Percentiles rank a stretch among this genome's conserved stretches.
phyloP scores from a whole-genome alignment of 2,888 invertebrate genomes.

The Drosophila helvetica region DNA sequence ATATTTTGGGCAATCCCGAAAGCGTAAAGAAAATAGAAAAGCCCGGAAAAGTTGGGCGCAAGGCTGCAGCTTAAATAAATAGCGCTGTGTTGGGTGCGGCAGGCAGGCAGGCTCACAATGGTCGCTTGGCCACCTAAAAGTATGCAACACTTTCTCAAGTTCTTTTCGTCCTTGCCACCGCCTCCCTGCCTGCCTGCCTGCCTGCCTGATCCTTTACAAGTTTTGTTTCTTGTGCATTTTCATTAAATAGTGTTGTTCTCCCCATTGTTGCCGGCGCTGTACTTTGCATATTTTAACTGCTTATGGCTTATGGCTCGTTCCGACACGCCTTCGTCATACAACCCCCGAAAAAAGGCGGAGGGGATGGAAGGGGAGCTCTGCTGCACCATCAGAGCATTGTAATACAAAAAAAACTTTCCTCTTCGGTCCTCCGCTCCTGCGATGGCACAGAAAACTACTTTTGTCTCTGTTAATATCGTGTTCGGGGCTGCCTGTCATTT shows the following conservation, averaged over 20 bases:
- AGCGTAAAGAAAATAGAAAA: constrained; percentile 60
- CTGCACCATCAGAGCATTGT: constrained; percentile 27
- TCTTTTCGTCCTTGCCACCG: constrained; percentile 11
- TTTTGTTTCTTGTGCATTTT: constrained; percentile 63
- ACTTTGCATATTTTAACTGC: constrained; percentile 68
- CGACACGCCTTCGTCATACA: constrained; percentile 22
- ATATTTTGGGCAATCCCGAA: constrained; percentile 61
- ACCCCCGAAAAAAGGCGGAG: not conserved
- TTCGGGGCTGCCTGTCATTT: constrained; percentile 58
- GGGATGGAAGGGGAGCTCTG: too few relatives aligned
- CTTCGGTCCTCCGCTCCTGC: not conserved
- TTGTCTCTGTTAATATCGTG: constrained; percentile 52
- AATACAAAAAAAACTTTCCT: constrained; percentile 42
- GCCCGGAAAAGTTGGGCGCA: constrained; percentile 53
- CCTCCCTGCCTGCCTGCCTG: not conserved
- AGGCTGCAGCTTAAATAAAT: constrained; percentile 68
- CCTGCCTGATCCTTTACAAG: constrained; percentile 33
- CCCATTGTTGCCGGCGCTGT: constrained; percentile 40
- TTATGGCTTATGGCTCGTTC: constrained; percentile 47
- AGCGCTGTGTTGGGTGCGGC: constrained; percentile 20
- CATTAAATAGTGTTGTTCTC: constrained; percentile 75
- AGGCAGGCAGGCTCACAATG: constrained; percentile 33
- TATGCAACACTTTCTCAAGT: constrained; percentile 70
- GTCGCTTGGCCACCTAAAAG: constrained; percentile 54
- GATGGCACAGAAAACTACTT: constrained; percentile 51